Evolutionary conservation across 1,140 invertebrate genomes (phyloP).

Genomic region (Apocrypta bakeri): DNA sequence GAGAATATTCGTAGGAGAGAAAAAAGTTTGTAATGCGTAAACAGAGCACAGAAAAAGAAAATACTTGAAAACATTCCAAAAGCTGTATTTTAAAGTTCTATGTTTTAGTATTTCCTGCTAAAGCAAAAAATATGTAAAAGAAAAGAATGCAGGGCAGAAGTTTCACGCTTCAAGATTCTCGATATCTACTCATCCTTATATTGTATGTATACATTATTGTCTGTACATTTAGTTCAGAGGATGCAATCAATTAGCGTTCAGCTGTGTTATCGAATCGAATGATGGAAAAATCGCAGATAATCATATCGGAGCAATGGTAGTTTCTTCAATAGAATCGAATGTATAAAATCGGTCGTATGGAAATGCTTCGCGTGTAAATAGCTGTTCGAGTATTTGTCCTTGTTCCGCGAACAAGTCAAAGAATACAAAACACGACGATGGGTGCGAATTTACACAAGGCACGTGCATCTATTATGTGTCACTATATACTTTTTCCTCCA

Average conservation of each 20-base stretch:
- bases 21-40: slow-evolving; percentile 32
- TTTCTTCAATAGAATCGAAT: background rate
- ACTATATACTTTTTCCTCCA: too few species aligned
- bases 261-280: background rate
- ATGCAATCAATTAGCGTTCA: slow-evolving; percentile 10
- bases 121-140: slow-evolving; percentile 29
- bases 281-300: background rate
- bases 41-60: background rate
- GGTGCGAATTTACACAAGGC: background rate
- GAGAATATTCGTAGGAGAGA: slow-evolving; percentile 14
- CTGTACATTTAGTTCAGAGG: background rate
- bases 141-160: slow-evolving; percentile 12
- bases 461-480: background rate
- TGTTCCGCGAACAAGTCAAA: background rate
- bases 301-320: too few species aligned
- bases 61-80: slow-evolving; percentile 41
- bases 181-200: background rate
- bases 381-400: background rate
- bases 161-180: slow-evolving; percentile 9
- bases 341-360: background rate
- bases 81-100: slow-evolving; percentile 32
- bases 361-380: background rate
- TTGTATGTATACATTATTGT: background rate
- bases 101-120: slow-evolving; percentile 25
- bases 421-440: background rate